phyloP scores from a whole-genome alignment of 2,113 vertebrate genomes.

The Vulpes lagopus region DNA sequence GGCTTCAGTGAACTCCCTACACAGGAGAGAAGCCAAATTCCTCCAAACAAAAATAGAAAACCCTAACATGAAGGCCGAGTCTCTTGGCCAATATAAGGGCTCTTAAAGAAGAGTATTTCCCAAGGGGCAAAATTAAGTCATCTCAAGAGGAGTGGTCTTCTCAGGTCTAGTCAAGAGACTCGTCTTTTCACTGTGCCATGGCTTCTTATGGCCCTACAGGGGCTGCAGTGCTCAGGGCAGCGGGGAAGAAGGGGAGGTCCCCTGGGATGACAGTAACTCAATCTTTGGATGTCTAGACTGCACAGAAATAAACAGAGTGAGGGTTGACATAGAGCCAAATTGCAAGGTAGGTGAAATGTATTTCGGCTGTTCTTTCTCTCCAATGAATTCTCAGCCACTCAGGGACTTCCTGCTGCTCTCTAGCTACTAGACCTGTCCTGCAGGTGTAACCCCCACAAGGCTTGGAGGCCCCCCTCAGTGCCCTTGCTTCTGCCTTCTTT shows the following conservation, averaged over 20 bases:
- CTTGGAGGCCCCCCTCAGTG: not conserved
- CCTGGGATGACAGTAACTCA: not conserved
- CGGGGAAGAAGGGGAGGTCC: not conserved
- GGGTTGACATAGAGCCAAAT: not conserved
- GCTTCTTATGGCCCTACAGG: not conserved
- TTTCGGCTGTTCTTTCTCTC: not conserved
- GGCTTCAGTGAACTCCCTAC: slow-evolving; percentile 63
- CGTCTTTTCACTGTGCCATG: not conserved
- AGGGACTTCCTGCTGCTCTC: not conserved
- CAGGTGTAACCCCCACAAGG: not conserved
- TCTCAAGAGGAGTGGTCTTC: slow-evolving; percentile 54
- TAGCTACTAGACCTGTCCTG: not conserved
- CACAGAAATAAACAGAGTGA: slow-evolving; percentile 66
- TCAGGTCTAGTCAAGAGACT: slow-evolving; percentile 33
- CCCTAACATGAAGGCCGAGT: slow-evolving; percentile 66
- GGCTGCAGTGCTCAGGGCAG: not conserved
- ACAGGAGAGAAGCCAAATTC: slow-evolving; percentile 72
- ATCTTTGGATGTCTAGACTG: slow-evolving; percentile 33
- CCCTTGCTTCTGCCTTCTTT: not conserved
- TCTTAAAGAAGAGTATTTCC: slow-evolving; percentile 59
- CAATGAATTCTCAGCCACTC: not conserved
- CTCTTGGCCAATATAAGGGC: slow-evolving; percentile 58
- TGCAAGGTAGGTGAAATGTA: slow-evolving; percentile 14
- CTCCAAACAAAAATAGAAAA: slow-evolving; percentile 79
- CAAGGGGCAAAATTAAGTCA: slow-evolving; percentile 64